These are phyloP conservation scores for Entomobrya proxima DNA, from an alignment of 2,888 invertebrate genomes.

Conservation along the genomic window DNA sequence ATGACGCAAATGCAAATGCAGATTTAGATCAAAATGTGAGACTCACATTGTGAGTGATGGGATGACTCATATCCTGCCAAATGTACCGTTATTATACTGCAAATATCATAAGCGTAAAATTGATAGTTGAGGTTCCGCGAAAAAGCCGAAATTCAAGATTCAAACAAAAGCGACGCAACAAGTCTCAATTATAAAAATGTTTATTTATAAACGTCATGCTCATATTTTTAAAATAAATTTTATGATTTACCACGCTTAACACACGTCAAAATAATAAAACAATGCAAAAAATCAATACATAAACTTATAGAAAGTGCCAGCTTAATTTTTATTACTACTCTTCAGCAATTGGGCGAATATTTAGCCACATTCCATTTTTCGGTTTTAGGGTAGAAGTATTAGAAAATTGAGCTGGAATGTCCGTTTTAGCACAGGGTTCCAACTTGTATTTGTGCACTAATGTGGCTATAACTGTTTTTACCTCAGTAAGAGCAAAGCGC, in stretches of 20 bases:
- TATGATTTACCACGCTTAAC: too few relatives aligned
- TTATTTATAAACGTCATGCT: too few relatives aligned
- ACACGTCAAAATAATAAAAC: too few relatives aligned
- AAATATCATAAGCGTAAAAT: too few relatives aligned
- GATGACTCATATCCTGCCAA: background rate
- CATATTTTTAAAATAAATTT: too few relatives aligned
- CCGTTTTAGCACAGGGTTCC: conserved; percentile 78
- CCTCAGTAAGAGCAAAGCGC: conserved; percentile 80
- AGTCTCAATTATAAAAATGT: too few relatives aligned
- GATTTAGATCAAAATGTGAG: background rate
- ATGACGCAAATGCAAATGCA: background rate
- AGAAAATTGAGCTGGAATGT: conserved; percentile 73
- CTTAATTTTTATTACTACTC: background rate
- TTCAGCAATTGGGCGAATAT: background rate
- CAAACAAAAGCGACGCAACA: too few relatives aligned
- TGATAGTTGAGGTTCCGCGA: too few relatives aligned
- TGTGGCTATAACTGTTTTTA: conserved; percentile 79
- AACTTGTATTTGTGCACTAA: conserved; percentile 79
- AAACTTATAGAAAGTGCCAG: background rate
- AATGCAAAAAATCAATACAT: background rate
- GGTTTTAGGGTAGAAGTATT: background rate
- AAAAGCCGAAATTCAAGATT: too few relatives aligned
- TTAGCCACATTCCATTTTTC: conserved; percentile 16
- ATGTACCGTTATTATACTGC: too few relatives aligned
- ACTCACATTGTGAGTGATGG: too few relatives aligned